Evolutionary conservation across 2,797 vertebrate species (phyloP).

Genomic region (Uromys caudimaculatus): DNA sequence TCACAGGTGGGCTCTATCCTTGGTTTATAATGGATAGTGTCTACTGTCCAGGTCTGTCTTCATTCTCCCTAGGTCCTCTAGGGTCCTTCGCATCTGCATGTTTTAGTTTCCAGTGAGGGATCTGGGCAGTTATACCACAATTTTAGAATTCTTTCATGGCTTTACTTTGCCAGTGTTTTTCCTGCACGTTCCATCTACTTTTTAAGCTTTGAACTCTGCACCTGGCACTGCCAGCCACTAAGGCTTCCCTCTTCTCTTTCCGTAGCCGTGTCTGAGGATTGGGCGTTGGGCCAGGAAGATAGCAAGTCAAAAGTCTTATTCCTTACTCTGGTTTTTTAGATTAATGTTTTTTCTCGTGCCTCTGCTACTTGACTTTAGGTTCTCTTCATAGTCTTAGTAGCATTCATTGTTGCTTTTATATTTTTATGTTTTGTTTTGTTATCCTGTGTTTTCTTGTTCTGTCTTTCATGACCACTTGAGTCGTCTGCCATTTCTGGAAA

Average conservation of each 20-base stretch:
- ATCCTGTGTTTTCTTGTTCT: conserved; percentile 27
- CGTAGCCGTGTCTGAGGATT: not conserved
- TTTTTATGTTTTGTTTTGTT: not conserved
- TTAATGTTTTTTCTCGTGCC: not conserved
- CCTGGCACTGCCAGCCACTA: not conserved
- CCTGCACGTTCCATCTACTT: conserved; percentile 57
- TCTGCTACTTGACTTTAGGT: conserved; percentile 54
- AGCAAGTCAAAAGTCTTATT: conserved; percentile 58
- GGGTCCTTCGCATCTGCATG: not conserved
- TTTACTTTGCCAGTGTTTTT: conserved; percentile 65
- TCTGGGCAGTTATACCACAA: conserved; percentile 50
- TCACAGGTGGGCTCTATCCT: not conserved
- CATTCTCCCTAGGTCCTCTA: not conserved
- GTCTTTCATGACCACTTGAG: not conserved
- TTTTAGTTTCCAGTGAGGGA: conserved; percentile 47
- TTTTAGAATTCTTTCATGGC: conserved; percentile 48
- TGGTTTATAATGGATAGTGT: not conserved
- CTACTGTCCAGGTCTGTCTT: not conserved
- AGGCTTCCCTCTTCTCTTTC: conserved; percentile 59
- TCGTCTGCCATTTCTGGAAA: conserved; percentile 48
- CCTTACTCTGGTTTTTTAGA: conserved; percentile 48
- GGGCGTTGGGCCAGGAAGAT: conserved; percentile 32
- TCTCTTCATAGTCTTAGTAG: conserved; percentile 47
- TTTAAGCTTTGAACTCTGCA: conserved; percentile 60
- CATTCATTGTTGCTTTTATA: not conserved